These are phyloP conservation scores for Motacilla tschutschensis DNA, from an alignment of 2,113 vertebrate genomes.

Conservation along the genomic window DNA sequence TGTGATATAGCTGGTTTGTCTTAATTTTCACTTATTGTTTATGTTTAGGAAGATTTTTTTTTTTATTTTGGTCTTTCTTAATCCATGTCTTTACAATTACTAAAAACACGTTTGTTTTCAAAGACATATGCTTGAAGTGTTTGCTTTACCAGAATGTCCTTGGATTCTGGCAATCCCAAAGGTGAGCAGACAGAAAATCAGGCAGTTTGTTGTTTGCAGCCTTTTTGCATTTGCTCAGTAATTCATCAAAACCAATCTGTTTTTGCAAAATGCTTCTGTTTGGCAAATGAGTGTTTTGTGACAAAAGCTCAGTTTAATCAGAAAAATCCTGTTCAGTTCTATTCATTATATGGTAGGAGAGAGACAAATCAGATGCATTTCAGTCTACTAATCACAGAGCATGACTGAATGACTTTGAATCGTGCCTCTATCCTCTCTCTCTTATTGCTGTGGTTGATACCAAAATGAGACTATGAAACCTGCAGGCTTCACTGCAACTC, in stretches of 20 bases:
- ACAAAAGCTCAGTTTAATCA: background rate
- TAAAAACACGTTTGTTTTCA: background rate
- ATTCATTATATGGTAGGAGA: background rate
- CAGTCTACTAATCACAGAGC: background rate
- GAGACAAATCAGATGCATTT: background rate
- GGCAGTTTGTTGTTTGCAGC: background rate
- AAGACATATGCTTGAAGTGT: background rate
- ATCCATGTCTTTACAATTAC: background rate
- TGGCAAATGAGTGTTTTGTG: background rate
- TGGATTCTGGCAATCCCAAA: background rate
- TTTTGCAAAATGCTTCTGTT: background rate
- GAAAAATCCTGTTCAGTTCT: background rate
- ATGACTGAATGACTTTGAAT: background rate
- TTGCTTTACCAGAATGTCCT: background rate
- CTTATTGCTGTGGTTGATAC: background rate
- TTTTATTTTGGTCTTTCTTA: background rate
- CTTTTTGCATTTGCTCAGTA: background rate
- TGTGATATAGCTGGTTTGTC: background rate
- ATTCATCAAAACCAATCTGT: background rate
- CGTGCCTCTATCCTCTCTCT: background rate
- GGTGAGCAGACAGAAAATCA: background rate
- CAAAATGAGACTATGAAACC: background rate
- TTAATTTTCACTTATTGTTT: background rate
- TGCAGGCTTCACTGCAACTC: background rate
- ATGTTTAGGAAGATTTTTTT: background rate